Conservation (phyloP, 2,888 invertebrate species). For the Athripsodes cinereus region DNA sequence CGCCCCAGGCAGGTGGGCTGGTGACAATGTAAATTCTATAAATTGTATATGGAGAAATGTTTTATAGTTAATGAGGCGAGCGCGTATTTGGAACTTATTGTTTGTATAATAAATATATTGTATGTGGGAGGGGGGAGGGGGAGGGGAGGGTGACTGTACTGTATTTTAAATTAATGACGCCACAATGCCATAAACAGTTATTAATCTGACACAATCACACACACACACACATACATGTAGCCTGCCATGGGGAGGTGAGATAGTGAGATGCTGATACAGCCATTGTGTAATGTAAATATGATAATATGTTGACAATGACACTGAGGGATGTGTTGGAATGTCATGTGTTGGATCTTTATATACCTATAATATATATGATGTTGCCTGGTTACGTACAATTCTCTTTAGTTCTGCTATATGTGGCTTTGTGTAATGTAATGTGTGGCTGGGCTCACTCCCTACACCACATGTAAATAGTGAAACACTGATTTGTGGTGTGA, state of each 20-base stretch:
- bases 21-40: conserved; percentile 5
- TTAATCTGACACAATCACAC: no score
- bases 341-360: conserved; percentile 4
- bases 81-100: conserved; percentile 3
- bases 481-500: conserved; percentile 26
- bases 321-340: background rate
- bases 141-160: background rate
- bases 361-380: conserved; percentile 15
- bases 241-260: no score
- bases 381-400: conserved; percentile 23
- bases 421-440: conserved; percentile 23
- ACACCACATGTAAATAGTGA: conserved; percentile 17
- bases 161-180: conserved; percentile 8
- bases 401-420: conserved; percentile 23
- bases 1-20: background rate
- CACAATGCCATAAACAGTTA: no score
- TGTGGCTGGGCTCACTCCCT: background rate
- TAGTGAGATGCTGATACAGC: background rate
- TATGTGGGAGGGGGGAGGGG: background rate
- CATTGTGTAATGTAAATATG: no score
- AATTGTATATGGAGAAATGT: conserved; percentile 16
- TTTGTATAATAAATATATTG: conserved; percentile 1
- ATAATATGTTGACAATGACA: no score
- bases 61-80: conserved; percentile 10
- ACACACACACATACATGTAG: no score